These are phyloP conservation scores for Orycteropus afer DNA, from an alignment of 2,113 vertebrate genomes.

Conservation along the genomic window DNA sequence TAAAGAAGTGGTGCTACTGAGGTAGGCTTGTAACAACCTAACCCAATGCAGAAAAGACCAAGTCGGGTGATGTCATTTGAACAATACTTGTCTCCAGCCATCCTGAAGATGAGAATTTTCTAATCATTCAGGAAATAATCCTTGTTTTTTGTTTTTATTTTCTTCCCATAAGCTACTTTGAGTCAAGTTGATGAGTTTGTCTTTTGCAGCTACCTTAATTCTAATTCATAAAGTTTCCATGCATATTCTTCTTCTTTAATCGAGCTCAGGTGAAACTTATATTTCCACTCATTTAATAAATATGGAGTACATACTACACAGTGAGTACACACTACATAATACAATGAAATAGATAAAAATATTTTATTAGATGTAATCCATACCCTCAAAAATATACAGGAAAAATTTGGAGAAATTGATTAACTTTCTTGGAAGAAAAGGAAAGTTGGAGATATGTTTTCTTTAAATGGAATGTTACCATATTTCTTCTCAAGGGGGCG, in stretches of 20 bases:
- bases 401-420: neutral
- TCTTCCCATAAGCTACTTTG: neutral
- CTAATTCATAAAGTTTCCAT: conserved; percentile 33
- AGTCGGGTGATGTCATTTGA: neutral
- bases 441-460: conserved; percentile 34
- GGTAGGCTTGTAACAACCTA: neutral
- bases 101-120: neutral
- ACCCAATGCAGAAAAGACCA: neutral
- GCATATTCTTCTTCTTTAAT: neutral
- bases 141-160: neutral
- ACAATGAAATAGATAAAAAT: neutral
- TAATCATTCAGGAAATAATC: neutral
- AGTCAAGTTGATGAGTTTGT: conserved; percentile 12
- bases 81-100: neutral
- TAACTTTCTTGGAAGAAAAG: neutral
- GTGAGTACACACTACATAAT: too few species aligned
- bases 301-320: neutral
- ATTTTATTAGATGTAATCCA: neutral
- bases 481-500: neutral
- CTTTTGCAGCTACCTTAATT: conserved; percentile 33
- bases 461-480: neutral
- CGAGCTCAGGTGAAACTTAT: conserved; percentile 8
- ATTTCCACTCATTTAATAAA: conserved; percentile 36
- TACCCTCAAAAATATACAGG: neutral
- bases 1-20: neutral